Evolutionary conservation across 2,113 vertebrate genomes (phyloP).

Genomic region (Cololabis saira): DNA sequence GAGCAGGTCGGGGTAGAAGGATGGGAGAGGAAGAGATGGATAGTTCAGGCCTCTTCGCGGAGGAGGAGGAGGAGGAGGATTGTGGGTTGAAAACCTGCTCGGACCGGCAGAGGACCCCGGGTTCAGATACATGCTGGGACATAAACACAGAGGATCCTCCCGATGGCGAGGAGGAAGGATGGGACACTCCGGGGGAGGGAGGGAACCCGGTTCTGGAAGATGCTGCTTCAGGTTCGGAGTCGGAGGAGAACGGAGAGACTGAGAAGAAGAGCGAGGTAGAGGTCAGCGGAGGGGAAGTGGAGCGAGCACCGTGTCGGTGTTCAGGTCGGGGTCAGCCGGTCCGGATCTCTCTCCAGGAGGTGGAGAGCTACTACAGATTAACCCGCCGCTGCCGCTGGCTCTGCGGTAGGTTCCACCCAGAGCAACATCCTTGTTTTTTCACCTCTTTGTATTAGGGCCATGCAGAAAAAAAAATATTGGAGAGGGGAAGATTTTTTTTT

Average conservation of each 20-base stretch:
- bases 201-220: slow-evolving; percentile 1
- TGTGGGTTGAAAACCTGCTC: too few relatives aligned
- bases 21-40: slow-evolving; percentile 54
- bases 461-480: too few relatives aligned
- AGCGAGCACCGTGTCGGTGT: slow-evolving; percentile 38
- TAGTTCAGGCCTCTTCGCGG: slow-evolving; percentile 30
- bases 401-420: slow-evolving; percentile 70
- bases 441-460: too few relatives aligned
- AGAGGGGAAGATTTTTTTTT: too few relatives aligned
- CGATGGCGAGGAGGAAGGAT: background rate
- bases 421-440: too few relatives aligned
- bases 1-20: slow-evolving; percentile 13
- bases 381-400: slow-evolving; percentile 73
- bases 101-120: too few relatives aligned
- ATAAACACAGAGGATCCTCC: background rate
- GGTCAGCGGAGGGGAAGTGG: slow-evolving; percentile 3
- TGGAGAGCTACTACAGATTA: slow-evolving; percentile 74
- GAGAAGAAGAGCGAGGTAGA: slow-evolving; percentile 13
- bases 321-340: slow-evolving; percentile 50
- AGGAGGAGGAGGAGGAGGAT: slow-evolving; percentile 34
- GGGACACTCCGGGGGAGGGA: slow-evolving; percentile 16
- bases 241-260: slow-evolving; percentile 6
- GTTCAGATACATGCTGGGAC: slow-evolving; percentile 14
- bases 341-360: slow-evolving; percentile 75
- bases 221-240: background rate